phyloP scores from a whole-genome alignment of 2,888 invertebrate genomes.

The Mesochorus sp. region DNA sequence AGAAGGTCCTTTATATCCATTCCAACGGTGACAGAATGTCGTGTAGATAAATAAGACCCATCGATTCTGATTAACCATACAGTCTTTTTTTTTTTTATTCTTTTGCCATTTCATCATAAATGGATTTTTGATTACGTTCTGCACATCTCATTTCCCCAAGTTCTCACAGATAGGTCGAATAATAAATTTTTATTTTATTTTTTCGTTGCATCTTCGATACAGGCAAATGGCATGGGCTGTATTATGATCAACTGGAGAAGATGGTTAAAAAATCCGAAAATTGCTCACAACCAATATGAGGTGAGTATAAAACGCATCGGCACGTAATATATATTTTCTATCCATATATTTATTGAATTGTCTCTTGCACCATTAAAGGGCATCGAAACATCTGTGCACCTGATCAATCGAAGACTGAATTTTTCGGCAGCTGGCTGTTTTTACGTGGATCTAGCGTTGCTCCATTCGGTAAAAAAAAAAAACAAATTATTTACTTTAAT shows the following conservation, averaged over 20 bases:
- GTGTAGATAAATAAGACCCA: too few relatives aligned
- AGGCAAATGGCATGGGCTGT: constrained; percentile 74
- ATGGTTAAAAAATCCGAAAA: constrained; percentile 39
- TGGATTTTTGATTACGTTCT: not conserved
- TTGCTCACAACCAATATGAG: constrained; percentile 40
- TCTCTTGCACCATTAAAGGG: constrained; percentile 51
- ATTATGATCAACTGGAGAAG: constrained; percentile 73
- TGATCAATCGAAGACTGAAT: constrained; percentile 70
- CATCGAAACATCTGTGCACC: constrained; percentile 71
- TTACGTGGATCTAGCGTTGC: constrained; percentile 72
- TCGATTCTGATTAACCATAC: too few relatives aligned
- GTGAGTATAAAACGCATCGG: constrained; percentile 39
- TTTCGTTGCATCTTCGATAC: constrained; percentile 55
- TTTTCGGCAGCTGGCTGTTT: constrained; percentile 79
- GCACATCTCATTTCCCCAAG: not conserved
- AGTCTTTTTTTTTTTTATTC: not conserved
- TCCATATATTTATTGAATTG: too few relatives aligned
- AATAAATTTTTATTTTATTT: not conserved
- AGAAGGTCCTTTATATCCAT: too few relatives aligned
- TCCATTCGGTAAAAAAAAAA: constrained; percentile 76
- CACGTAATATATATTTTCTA: too few relatives aligned
- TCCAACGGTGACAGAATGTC: too few relatives aligned
- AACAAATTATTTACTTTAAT: not conserved
- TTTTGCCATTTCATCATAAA: not conserved
- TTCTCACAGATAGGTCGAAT: too few relatives aligned